Conservation (phyloP, 1,140 invertebrate genomes). For the Penaeus indicus region DNA sequence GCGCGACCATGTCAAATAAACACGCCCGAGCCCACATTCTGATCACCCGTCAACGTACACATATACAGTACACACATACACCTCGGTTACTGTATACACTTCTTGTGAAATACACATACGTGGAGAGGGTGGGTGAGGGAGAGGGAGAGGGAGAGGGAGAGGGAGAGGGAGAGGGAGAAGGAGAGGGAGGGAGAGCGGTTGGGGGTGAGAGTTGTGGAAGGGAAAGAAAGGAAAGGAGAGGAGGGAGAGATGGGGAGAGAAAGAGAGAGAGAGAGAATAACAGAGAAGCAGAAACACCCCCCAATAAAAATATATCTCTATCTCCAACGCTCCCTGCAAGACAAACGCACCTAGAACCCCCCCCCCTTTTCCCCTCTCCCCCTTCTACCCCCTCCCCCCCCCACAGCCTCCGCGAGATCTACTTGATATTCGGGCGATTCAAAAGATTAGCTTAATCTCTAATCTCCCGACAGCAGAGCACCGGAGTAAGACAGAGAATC, state of each 20-base stretch:
- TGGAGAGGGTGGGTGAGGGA: not conserved
- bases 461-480: too few species aligned
- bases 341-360: too few species aligned
- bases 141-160: not conserved
- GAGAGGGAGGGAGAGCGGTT: not conserved
- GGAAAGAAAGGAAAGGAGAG: not conserved
- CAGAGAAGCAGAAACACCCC: not conserved
- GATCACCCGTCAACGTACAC: not conserved
- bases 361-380: too few species aligned
- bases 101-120: not conserved
- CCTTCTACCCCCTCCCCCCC: too few species aligned
- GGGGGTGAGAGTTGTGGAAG: not conserved
- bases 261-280: not conserved
- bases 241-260: not conserved
- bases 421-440: too few species aligned
- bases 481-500: too few species aligned
- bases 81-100: not conserved
- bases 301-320: too few species aligned
- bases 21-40: slow-evolving; percentile 6
- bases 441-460: too few species aligned
- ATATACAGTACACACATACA: slow-evolving; percentile 5
- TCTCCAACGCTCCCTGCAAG: too few species aligned
- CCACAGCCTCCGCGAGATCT: too few species aligned
- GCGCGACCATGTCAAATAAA: slow-evolving; percentile 36
- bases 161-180: not conserved